Evolutionary conservation across 2,797 vertebrate species (phyloP).

Genomic region (Carcharodon carcharias): DNA sequence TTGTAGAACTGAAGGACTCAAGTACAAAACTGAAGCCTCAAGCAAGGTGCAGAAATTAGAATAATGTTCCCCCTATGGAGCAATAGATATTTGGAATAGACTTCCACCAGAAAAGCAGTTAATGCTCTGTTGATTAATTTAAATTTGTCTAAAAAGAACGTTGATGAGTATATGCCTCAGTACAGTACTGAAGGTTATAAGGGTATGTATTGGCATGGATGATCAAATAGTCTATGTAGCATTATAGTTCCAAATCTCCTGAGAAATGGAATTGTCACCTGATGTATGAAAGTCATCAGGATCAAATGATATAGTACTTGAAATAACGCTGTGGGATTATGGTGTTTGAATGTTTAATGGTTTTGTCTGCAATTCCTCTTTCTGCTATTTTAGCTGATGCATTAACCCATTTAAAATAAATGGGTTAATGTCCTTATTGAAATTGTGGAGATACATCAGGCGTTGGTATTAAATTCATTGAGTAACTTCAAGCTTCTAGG

Average conservation of each 20-base stretch:
- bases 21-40: conserved; percentile 6
- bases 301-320: neutral
- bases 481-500: neutral
- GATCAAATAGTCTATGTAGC: neutral
- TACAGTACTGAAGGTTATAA: conserved; percentile 21
- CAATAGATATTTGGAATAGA: conserved; percentile 25
- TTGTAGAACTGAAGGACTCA: neutral
- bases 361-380: neutral
- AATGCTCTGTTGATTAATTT: conserved; percentile 29
- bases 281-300: neutral
- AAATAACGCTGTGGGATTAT: neutral
- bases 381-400: neutral
- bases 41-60: conserved; percentile 1
- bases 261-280: neutral
- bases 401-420: neutral
- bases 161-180: neutral
- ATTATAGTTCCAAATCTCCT: neutral
- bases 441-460: neutral
- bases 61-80: neutral
- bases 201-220: neutral
- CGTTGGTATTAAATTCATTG: neutral
- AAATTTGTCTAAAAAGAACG: neutral
- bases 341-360: neutral
- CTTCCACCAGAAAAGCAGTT: conserved; percentile 1
- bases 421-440: neutral